Base-by-base conservation (phyloP, 2,113 vertebrate genomes). In the Anhinga rufa region DNA sequence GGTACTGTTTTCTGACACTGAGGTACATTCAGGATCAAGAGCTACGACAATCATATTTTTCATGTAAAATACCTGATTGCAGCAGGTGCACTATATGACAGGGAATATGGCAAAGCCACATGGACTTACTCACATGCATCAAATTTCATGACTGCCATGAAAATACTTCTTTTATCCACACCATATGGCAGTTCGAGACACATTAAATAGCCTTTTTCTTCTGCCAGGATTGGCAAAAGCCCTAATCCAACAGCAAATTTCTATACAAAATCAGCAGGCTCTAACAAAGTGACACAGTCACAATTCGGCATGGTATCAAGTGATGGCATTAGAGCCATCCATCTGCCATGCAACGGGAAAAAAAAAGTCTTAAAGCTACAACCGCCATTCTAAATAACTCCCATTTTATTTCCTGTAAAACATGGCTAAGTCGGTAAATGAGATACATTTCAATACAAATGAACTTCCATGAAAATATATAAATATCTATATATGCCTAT, bases 251-350 rank as follows among this genome's bases (percentile, higher is more conserved):
- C 72, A 96, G 82, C 44, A 97, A 94, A 96, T 97, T 98, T 97
- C 96, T 95, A 90, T 97, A 97, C 94, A 96, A 82, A 97, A 93
- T 91, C 95, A 97, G 96, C 95, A 98, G 96, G 94, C 93, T 97
- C 91, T 89, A 90, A 92, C 90, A 95, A 96, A 96, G 92, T 95
- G 96, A 98, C 89, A 91, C 90, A 92, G 92, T 91, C 91, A 98
- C 95, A 97, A 91, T 97, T 98, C 44, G 88, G 93, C 94, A 95
- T 71, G 88, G 90, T 97, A 96, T 97, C 96, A 97, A 98, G 95
- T 91, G 97, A 88, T 97, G 97, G 94, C 95, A 97, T 98, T 98
- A 96, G 48, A 97, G 94, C 95, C 82, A 87, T 46, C 91, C 97
- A 98, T 97, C 97, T 98, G 97, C 93, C 93, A 90, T 93, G 77